phyloP scores from a whole-genome alignment of 2,113 vertebrate species.

The Xenus cinereus region DNA sequence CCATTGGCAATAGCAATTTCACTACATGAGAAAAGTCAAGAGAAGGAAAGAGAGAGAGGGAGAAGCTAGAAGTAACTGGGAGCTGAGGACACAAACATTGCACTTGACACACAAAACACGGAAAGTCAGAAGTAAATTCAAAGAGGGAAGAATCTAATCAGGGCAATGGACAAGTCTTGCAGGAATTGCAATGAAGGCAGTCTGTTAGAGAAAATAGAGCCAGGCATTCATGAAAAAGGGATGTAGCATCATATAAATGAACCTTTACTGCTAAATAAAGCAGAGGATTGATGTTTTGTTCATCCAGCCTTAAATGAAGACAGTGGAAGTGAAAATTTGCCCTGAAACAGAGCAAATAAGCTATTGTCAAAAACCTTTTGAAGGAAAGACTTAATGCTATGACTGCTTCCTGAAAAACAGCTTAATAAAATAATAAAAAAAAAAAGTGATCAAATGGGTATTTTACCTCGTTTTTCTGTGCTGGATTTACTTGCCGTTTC shows the following conservation, averaged over 20 bases:
- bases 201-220: background rate
- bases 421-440: background rate
- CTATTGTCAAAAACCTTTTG: background rate
- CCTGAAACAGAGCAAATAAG: background rate
- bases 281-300: background rate
- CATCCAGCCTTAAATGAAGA: background rate
- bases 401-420: background rate
- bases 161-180: background rate
- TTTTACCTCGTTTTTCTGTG: background rate
- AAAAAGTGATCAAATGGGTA: background rate
- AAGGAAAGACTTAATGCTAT: background rate
- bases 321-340: background rate
- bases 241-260: background rate
- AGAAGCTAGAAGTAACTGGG: background rate
- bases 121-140: background rate
- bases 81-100: background rate
- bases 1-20: background rate
- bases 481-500: constrained; percentile 30
- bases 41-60: background rate
- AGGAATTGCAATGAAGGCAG: background rate
- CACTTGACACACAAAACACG: background rate
- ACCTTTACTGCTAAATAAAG: background rate
- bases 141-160: background rate
- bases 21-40: background rate
- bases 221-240: background rate